Evolutionary conservation across 2,113 vertebrate genomes (phyloP).

Genomic region (Gnathonemus longibarbis): DNA sequence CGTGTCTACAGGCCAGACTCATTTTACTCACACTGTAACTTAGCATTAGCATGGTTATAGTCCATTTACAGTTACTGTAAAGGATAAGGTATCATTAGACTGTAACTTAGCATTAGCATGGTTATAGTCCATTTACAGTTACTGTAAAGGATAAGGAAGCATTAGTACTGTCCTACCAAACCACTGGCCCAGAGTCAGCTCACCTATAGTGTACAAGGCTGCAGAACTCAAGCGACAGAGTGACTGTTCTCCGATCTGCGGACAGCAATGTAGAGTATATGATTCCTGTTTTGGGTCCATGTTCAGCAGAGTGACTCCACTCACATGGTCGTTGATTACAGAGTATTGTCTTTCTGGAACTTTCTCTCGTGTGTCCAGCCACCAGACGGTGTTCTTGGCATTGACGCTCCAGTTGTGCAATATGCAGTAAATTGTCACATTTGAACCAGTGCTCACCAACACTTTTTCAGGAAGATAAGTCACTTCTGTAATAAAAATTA

Average conservation of each 20-base stretch:
- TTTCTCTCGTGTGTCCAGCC: conserved; percentile 61
- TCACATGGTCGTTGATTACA: conserved; percentile 58
- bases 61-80: background rate
- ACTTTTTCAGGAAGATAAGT: conserved; percentile 77
- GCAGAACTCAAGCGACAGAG: conserved; percentile 67
- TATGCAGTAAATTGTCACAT: conserved; percentile 70
- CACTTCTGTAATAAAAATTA: conserved; percentile 44
- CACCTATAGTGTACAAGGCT: conserved; percentile 50
- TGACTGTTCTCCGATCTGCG: conserved; percentile 34
- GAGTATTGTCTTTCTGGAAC: conserved; percentile 65
- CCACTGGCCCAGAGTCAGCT: conserved; percentile 4
- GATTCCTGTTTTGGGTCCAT: conserved; percentile 61
- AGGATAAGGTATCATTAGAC: background rate
- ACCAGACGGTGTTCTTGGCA: conserved; percentile 69
- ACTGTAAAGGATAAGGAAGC: too few species aligned
- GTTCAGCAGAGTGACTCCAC: conserved; percentile 60
- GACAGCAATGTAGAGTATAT: conserved; percentile 71
- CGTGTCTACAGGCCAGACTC: background rate
- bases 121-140: too few species aligned
- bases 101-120: too few species aligned
- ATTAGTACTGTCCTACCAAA: background rate
- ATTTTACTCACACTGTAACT: background rate
- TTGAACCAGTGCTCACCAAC: conserved; percentile 63
- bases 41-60: background rate
- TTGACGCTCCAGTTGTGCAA: conserved; percentile 62